phyloP scores from a whole-genome alignment of 2,797 vertebrate genomes.

The Cyclura pinguis region DNA sequence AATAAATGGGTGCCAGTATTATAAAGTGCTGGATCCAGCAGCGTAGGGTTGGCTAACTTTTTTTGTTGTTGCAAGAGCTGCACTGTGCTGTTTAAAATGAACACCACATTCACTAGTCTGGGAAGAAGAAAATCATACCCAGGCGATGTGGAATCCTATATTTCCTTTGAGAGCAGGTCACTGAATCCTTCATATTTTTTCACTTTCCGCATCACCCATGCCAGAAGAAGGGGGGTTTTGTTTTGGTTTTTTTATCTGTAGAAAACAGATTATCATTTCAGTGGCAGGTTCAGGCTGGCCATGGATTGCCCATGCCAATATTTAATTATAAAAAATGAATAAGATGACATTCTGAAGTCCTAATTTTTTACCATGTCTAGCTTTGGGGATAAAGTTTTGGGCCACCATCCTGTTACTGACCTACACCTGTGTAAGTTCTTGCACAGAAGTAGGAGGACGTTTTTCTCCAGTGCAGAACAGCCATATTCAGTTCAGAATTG shows the following conservation, averaged over 20 bases:
- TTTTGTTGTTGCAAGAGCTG: neutral
- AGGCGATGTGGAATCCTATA: neutral
- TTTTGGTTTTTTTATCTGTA: too few relatives aligned
- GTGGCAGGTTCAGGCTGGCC: neutral
- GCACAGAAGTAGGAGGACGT: too few relatives aligned
- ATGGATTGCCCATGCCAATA: neutral
- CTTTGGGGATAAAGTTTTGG: too few relatives aligned
- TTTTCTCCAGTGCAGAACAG: too few relatives aligned
- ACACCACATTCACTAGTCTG: too few relatives aligned
- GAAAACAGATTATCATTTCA: neutral
- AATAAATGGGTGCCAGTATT: conserved; percentile 78
- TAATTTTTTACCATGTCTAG: neutral
- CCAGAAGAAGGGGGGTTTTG: too few relatives aligned
- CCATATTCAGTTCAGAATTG: too few relatives aligned
- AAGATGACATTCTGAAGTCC: neutral
- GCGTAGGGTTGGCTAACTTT: neutral
- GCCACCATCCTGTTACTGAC: too few relatives aligned
- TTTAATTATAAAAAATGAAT: conserved; percentile 4
- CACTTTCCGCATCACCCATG: too few relatives aligned
- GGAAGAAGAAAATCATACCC: accelerated
- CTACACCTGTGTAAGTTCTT: too few relatives aligned
- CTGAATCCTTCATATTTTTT: neutral
- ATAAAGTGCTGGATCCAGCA: neutral
- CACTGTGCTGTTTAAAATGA: neutral
- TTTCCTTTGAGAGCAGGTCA: neutral